Conservation (phyloP, 2,113 vertebrate genomes). For the Pollachius pollachius region DNA sequence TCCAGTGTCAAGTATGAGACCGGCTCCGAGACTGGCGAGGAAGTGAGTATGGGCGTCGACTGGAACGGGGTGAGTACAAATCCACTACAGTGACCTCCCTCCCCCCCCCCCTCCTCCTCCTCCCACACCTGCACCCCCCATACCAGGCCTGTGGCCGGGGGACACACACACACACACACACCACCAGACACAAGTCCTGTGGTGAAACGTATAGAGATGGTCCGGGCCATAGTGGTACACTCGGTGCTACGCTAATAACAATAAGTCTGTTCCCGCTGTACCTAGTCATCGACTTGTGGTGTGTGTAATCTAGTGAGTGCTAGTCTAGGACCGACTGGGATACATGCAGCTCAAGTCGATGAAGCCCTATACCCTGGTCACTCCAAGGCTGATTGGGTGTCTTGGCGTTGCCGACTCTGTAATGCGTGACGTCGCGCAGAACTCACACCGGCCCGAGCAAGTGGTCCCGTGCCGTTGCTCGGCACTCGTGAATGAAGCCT, state of each 20-base stretch:
- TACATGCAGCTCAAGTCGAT: no score
- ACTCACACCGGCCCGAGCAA: conserved; percentile 8
- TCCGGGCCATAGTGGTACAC: not conserved
- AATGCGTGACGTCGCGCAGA: conserved; percentile 33
- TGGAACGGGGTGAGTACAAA: conserved; percentile 98
- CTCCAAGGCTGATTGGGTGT: conserved; percentile 77
- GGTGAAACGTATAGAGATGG: not conserved
- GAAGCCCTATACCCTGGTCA: conserved; percentile 19
- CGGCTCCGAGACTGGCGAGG: conserved; percentile 89
- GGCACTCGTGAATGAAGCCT: conserved; percentile 24
- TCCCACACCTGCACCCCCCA: not conserved
- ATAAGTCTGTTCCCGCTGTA: no score
- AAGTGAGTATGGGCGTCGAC: conserved; percentile 96
- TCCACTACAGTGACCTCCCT: conserved; percentile 69
- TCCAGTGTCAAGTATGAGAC: conserved; percentile 91
- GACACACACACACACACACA: not conserved
- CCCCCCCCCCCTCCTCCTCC: no score
- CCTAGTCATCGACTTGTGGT: not conserved
- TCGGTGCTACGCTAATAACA: no score
- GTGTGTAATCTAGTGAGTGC: not conserved
- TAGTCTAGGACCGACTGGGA: not conserved
- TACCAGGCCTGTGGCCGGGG: not conserved
- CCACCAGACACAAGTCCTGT: not conserved
- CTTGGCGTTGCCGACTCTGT: conserved; percentile 59
- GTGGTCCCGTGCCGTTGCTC: not conserved